These are phyloP conservation scores for Plagodis pulveraria DNA, from an alignment of 2,888 invertebrate genomes.

Conservation along the genomic window DNA sequence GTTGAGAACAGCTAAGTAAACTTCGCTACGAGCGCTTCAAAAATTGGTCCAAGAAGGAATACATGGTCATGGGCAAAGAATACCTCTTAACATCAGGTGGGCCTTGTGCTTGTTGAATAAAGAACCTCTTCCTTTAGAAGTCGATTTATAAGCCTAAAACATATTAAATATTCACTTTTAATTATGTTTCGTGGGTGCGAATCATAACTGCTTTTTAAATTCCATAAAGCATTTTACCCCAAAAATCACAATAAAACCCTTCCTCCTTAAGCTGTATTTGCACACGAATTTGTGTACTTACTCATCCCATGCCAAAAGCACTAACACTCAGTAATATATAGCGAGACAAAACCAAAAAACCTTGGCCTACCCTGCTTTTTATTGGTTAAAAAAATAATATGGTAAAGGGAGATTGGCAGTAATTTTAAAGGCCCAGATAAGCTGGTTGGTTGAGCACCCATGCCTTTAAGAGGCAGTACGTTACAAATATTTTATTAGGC, in stretches of 20 bases:
- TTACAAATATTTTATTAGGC: constrained; percentile 58
- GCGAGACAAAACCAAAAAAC: constrained; percentile 39
- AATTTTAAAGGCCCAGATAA: constrained; percentile 28
- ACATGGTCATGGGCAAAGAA: no score
- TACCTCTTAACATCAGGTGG: no score
- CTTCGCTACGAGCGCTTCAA: no score
- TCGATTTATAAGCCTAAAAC: no score
- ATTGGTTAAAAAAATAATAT: constrained; percentile 1
- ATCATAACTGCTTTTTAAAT: not conserved
- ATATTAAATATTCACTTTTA: not conserved
- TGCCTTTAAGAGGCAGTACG: constrained; percentile 48
- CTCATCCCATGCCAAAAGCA: constrained; percentile 62
- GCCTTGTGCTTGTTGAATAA: no score
- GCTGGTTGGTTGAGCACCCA: constrained; percentile 37
- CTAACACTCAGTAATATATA: constrained; percentile 61
- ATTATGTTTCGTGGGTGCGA: not conserved
- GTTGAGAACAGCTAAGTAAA: no score
- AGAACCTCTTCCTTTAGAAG: no score
- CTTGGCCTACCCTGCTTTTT: constrained; percentile 28
- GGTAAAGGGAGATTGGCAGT: not conserved
- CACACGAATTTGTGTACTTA: constrained; percentile 39
- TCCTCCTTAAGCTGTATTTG: constrained; percentile 27
- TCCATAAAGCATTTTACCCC: constrained; percentile 21
- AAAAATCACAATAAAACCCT: constrained; percentile 35
- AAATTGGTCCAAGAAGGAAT: no score